These are phyloP conservation scores for Podarcis lilfordi DNA, from an alignment of 2,797 vertebrate species.

Conservation along the genomic window DNA sequence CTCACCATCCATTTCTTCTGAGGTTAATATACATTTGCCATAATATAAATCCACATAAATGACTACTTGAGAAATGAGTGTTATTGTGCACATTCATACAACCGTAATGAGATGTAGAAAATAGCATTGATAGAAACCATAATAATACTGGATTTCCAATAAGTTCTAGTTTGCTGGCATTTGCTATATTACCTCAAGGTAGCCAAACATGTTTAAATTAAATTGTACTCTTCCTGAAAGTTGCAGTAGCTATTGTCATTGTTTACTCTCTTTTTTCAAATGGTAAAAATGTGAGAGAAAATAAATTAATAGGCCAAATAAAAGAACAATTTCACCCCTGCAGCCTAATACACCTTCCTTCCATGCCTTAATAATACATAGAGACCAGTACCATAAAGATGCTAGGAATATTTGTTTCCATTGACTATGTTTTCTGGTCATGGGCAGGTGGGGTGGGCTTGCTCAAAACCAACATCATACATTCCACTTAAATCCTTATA, in stretches of 20 bases:
- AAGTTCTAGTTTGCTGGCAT: too few relatives aligned
- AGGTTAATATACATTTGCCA: not conserved
- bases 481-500: not conserved
- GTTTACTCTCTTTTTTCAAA: not conserved
- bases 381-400: not conserved
- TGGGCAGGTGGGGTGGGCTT: not conserved
- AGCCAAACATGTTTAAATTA: not conserved
- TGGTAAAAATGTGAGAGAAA: not conserved
- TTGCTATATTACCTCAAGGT: not conserved
- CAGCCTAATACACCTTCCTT: not conserved
- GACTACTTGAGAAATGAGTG: not conserved
- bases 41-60: not conserved
- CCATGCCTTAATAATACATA: not conserved
- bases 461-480: not conserved
- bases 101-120: not conserved
- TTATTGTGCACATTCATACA: not conserved
- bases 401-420: not conserved
- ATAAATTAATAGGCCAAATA: not conserved
- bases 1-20: not conserved
- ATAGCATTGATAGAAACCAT: not conserved
- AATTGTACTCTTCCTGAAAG: not conserved
- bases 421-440: not conserved
- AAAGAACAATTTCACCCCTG: not conserved
- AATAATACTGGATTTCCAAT: not conserved
- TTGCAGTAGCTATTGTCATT: not conserved